Evolutionary conservation across 2,888 invertebrate genomes (phyloP), one percentile per base, ranked within the genome.

Genomic region (Chrysolina haemoptera): DNA sequence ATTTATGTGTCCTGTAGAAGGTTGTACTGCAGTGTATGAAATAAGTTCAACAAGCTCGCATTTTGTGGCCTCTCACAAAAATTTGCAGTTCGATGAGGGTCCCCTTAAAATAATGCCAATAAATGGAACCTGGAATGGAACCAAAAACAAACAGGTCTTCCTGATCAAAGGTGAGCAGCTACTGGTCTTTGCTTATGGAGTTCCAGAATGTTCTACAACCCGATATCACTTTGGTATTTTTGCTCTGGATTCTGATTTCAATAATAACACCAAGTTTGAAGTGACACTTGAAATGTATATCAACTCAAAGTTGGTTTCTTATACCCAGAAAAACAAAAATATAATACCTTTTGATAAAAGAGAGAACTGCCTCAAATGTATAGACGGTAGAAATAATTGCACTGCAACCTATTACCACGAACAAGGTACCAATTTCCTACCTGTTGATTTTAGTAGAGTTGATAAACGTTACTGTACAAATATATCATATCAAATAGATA

Each of bases 1-100:
- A 1, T 68, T 53, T n/a, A 40, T 53, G 27, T 72, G 72, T 18
- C 72, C 72, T 10, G 46, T 68, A 16, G 5, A 27, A 10, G 0
- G 1, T 16, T 66, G 43, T 48, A 6, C 53, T 40, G 20, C 27
- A 12, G n/a, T 18, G 5, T 68, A 68, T 20, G 16, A 40, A 35
- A 40, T 68, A 27, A 35, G 14, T 8, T 22, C 14, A 22, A 35
- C 11, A 0, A n/a, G 1, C n/a, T 0, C 14, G 4, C 59, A 59
- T 59, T 59, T 59, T 10, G 1, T 12, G 59, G 0, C 22, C 12
- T 8, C 1, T 14, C 59, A 59, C 27, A 59, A 16, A 10, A 0
- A 10, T 1, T 27, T 59, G 59, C 14, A 59, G 6, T n/a, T 27
- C 8, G 9, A 35, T 27, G 35, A 22, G 5, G 4, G 5, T 27